Base-by-base conservation (phyloP, 35 echinoderm and acorn worm genomes). In the Nesometra sesokonis region DNA sequence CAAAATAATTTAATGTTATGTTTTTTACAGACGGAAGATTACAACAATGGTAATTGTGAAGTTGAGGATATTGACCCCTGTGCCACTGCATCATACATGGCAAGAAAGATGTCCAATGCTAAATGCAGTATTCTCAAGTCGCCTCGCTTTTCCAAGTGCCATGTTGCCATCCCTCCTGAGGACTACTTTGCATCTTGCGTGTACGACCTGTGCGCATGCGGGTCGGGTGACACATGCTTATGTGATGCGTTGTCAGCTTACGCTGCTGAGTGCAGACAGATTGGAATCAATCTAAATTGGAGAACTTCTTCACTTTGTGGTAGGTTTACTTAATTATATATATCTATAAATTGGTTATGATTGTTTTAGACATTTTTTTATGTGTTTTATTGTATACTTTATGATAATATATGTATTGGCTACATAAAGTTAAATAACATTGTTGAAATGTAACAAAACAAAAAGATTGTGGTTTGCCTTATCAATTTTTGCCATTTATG, bases 191-290 rank as follows among this genome's bases (percentile, higher is more conserved):
- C 92, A 40, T 88, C 96, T 5, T 99, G 96, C 52, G 96, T 94
- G 5, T 99, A 99, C 77, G 96, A 99, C 80, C 89, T 99, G 36
- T 99, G 92, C 88, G 92, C 92, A 0, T 94, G 92, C 88, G 82
- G 86, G 5, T 78, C 90, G 57, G 88, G 86, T 78, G 96, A 94
- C 52, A 84, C 89, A 9, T 99, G 96, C 78, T 88, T 94, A 29
- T 99, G 96, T 88, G 96, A 99, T 88, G 92, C 90, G 11, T 34
- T 99, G 13, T 90, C 89, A 32, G 96, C 96, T 2, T 99, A 99
- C 80, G 92, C 96, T 33, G 96, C 96, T 30, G 96, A 99, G 52
- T 99, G 96, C 80, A 84, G 96, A n/a, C 84, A 94, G 32, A 90
- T 77, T 35, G 96, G 93, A 27, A 86, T 99, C n/a, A 80, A 57